Conservation (phyloP, 1,140 invertebrate genomes). For the Ceratina calcarata region DNA sequence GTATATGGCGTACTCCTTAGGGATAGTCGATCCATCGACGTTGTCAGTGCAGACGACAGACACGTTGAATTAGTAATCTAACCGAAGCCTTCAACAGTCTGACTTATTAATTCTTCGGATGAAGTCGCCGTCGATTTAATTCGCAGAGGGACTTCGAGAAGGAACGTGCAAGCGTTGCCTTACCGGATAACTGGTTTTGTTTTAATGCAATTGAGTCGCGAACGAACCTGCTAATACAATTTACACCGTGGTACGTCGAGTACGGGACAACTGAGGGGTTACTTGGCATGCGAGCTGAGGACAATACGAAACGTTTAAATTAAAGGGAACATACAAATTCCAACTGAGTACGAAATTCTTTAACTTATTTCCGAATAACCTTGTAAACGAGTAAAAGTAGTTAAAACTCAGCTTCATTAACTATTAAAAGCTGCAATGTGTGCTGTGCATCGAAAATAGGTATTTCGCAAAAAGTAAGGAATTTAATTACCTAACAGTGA, state of each 20-base stretch:
- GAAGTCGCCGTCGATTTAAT: constrained; percentile 6
- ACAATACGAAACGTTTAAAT: constrained; percentile 43
- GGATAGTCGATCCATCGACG: neutral
- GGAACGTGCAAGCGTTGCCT: neutral
- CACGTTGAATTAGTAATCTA: constrained; percentile 18
- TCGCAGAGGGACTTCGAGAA: neutral
- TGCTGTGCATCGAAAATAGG: too few relatives aligned
- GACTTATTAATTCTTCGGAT: constrained; percentile 33
- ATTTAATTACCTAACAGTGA: too few relatives aligned
- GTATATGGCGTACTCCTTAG: neutral
- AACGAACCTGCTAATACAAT: constrained; percentile 43
- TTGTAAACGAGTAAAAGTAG: too few relatives aligned
- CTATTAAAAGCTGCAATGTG: too few relatives aligned
- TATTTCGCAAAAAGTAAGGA: too few relatives aligned
- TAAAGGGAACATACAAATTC: constrained; percentile 39
- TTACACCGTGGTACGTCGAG: constrained; percentile 18
- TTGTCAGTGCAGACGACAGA: neutral
- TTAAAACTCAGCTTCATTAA: too few relatives aligned
- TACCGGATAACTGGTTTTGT: constrained; percentile 28
- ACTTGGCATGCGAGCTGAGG: constrained; percentile 32
- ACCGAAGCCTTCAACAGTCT: neutral
- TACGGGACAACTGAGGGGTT: constrained; percentile 2
- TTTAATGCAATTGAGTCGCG: constrained; percentile 41
- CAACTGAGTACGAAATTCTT: constrained; percentile 33
- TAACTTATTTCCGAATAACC: too few relatives aligned